Evolutionary conservation across 92 coral and sea anemone genomes (phyloP).

Genomic region (Actinernus sp.): DNA sequence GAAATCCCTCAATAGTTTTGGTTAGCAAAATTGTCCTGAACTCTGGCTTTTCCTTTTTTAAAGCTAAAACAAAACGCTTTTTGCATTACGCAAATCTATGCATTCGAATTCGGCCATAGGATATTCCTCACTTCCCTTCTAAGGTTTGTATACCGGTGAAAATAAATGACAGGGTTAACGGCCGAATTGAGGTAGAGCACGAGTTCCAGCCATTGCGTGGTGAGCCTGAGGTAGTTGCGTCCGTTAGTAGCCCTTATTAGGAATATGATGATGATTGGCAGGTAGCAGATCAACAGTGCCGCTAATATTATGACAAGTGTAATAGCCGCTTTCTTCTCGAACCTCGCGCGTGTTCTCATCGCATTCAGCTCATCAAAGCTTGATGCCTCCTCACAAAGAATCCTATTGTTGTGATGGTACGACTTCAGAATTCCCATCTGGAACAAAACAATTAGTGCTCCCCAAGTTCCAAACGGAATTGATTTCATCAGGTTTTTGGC

Average conservation of each 20-base stretch:
- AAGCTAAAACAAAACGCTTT: too few species aligned
- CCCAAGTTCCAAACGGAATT: neutral
- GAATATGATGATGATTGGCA: constrained; percentile 4
- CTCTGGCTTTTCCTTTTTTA: too few species aligned
- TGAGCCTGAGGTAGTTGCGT: constrained; percentile 1
- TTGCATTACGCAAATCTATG: too few species aligned
- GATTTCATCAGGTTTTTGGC: neutral
- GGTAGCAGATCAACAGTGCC: neutral
- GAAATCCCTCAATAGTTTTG: too few species aligned
- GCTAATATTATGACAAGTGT: neutral
- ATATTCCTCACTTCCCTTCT: neutral
- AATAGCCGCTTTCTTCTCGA: neutral
- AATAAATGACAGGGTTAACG: neutral
- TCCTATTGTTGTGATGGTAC: neutral
- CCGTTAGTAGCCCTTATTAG: neutral
- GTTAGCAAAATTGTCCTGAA: too few species aligned
- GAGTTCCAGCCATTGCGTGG: neutral
- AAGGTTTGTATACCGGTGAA: constrained; percentile 1
- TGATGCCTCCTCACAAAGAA: neutral
- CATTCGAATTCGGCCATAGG: neutral
- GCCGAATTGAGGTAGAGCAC: neutral
- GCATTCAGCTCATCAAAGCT: neutral
- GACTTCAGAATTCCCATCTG: neutral
- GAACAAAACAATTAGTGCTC: neutral
- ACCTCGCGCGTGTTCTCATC: neutral